Base-by-base conservation (phyloP, 2,113 vertebrate genomes). In the Oreochromis tanganicae region DNA sequence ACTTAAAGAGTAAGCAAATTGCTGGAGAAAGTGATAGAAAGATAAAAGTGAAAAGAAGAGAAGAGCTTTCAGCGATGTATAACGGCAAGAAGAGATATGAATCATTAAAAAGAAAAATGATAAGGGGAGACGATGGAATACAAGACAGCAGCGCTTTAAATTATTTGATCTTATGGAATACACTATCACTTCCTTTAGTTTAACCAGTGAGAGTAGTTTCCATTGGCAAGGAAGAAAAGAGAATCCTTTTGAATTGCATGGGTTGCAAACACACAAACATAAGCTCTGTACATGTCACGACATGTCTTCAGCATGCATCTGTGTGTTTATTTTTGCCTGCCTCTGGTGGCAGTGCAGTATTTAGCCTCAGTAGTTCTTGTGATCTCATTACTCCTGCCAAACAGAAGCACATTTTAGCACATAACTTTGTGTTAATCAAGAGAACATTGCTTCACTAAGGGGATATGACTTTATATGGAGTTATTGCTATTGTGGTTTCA, bases 231-330 rank as follows among this genome's bases (percentile, higher is more conserved):
- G 34, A 85, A 81, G 38, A 46, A 80, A 63, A 79, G 32, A 41
- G 41, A 57, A 46, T 80, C 4, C 1, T 13, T 78, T 78, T 52
- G 10, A 48, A 52, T 34, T 52, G 73, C 46, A 52, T n/a, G 17
- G 46, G 46, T n/a, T 78, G 46, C 73, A 50, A 12, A 50, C 71
- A 75, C 71, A 13, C 41, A 27, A 63, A 81, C 61, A 78, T 38
- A 63, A 7, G 10, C 46, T 46, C 21, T 19, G 36, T 3, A 85
- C 87, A 93, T 90, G 91, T 89, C 38, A 4, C 55, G 81, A 71
- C 91, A 91, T 86, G 90, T 89, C 88, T 84, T 21, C 80, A 84
- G 13, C 61, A 29, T 75, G 78, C 29, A 36, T n/a, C 57, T 43
- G 27, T 27, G 24, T 48, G 34, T 24, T 10, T 50, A 8, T 43